Percentiles rank a stretch among this genome's conserved stretches.
Conservation (phyloP, 92 coral and sea anemone genomes). For the Epizoanthus rinbou region DNA sequence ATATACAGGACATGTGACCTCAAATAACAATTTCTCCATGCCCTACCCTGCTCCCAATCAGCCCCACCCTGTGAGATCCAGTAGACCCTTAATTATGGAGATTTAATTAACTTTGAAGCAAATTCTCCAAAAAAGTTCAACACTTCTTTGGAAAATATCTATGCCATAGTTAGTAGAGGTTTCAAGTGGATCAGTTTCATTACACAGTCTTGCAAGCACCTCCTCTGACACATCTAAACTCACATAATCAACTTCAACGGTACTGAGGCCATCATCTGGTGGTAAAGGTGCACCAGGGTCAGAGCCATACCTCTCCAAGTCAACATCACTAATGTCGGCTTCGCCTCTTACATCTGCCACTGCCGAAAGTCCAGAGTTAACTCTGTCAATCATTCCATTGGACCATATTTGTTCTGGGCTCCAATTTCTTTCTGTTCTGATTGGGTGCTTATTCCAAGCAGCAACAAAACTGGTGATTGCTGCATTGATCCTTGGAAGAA, state of each 20-base stretch:
- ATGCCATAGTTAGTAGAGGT: constrained; percentile 57
- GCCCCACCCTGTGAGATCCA: not conserved
- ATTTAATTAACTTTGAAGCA: constrained; percentile 36
- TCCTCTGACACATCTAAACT: constrained; percentile 53
- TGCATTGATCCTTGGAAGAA: constrained; percentile 59
- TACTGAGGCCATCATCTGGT: constrained; percentile 65
- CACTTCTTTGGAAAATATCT: constrained; percentile 61
- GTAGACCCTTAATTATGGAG: constrained; percentile 28
- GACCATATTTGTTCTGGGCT: constrained; percentile 72
- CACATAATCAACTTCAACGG: constrained; percentile 63
- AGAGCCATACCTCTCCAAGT: constrained; percentile 68
- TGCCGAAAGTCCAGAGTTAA: constrained; percentile 60
- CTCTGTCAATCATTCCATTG: constrained; percentile 77
- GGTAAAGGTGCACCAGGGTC: constrained; percentile 74
- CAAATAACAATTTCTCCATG: not conserved
- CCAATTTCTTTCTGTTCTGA: constrained; percentile 76
- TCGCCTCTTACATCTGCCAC: constrained; percentile 74
- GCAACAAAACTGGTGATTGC: constrained; percentile 59
- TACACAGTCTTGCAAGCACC: constrained; percentile 39
- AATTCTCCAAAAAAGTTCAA: constrained; percentile 41
- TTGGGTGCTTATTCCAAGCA: constrained; percentile 76
- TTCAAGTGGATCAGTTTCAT: constrained; percentile 62
- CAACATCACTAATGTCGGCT: constrained; percentile 50
- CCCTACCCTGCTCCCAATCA: not conserved
- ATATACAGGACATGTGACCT: not conserved